Evolutionary conservation across 2,797 vertebrate genomes (phyloP).

Genomic region (Mallotus villosus): DNA sequence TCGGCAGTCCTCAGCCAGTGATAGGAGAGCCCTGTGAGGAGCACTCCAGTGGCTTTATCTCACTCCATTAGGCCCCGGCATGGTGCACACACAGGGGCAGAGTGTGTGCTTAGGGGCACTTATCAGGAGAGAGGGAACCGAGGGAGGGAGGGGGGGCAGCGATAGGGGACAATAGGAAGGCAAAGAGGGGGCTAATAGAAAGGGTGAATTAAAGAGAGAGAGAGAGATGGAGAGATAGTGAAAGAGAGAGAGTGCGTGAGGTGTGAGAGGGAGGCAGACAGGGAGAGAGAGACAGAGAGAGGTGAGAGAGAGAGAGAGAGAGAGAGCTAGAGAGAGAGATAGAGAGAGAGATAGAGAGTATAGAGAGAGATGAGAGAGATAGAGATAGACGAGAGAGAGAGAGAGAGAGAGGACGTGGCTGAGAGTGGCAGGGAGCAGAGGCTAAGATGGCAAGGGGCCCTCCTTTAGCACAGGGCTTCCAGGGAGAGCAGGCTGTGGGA

Average conservation of each 20-base stretch:
- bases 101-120: conserved; percentile 70
- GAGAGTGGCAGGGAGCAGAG: conserved; percentile 57
- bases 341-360: conserved; percentile 29
- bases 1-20: conserved; percentile 19
- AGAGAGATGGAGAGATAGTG: neutral
- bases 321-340: conserved; percentile 6
- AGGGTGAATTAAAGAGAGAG: conserved; percentile 41
- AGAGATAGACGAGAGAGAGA: conserved; percentile 26
- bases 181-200: conserved; percentile 43
- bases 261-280: conserved; percentile 9
- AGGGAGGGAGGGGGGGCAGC: conserved; percentile 41
- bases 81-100: conserved; percentile 64
- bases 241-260: neutral
- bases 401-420: conserved; percentile 35
- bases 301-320: neutral
- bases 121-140: conserved; percentile 53
- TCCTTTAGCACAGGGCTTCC: conserved; percentile 60
- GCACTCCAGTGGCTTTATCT: conserved; percentile 65
- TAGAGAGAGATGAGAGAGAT: conserved; percentile 12
- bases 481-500: conserved; percentile 53
- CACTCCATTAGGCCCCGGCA: conserved; percentile 72
- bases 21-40: conserved; percentile 50
- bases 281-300: conserved; percentile 25
- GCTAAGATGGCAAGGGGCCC: conserved; percentile 66
- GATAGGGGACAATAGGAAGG: conserved; percentile 23